These are phyloP conservation scores for Helarctos malayanus DNA, from an alignment of 2,797 vertebrate genomes.

Conservation along the genomic window DNA sequence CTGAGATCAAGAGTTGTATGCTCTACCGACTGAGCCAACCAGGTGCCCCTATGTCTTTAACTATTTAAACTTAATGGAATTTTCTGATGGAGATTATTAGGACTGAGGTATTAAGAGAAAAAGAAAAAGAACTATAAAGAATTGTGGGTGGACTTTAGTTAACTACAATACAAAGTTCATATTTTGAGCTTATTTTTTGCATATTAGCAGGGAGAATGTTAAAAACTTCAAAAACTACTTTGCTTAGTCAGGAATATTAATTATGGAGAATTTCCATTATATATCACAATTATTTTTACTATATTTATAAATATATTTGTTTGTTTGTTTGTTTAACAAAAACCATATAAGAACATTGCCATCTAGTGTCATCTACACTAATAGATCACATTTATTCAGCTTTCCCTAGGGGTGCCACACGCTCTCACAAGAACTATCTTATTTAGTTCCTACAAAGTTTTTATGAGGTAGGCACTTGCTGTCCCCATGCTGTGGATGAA, in stretches of 20 bases:
- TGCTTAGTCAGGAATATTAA: background rate
- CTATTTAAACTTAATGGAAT: background rate
- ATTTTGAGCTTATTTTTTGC: background rate
- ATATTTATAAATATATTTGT: background rate
- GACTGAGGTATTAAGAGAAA: background rate
- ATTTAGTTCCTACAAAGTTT: background rate
- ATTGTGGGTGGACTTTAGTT: background rate
- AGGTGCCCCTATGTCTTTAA: background rate
- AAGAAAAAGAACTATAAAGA: background rate
- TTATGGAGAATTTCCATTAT: background rate
- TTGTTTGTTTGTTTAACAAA: background rate
- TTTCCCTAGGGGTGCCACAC: background rate
- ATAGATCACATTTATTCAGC: background rate
- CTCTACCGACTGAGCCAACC: background rate
- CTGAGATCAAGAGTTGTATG: background rate
- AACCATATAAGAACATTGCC: background rate
- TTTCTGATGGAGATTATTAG: background rate
- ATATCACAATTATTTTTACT: background rate
- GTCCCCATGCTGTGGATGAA: background rate
- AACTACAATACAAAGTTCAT: background rate
- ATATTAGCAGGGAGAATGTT: background rate
- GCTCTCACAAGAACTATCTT: background rate
- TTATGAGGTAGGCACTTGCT: background rate
- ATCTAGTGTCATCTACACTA: background rate
- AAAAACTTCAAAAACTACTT: background rate